A percentile compares a stretch with the other conserved stretches of the same genome.
phyloP scores from a whole-genome alignment of 1,140 invertebrate genomes.

The Leptopilina clavipes region DNA sequence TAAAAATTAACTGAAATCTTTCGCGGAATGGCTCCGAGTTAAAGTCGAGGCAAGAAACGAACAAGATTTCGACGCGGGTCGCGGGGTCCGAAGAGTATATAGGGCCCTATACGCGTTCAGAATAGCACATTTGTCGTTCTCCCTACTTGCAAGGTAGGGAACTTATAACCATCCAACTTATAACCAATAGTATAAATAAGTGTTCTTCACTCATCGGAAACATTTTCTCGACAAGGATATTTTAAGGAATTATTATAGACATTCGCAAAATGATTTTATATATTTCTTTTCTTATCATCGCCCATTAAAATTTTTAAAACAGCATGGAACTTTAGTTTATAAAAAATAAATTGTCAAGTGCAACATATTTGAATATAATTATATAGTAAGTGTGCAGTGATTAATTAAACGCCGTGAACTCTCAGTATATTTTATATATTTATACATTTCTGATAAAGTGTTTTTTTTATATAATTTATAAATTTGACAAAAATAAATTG shows the following conservation, averaged over 20 bases:
- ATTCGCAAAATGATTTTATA: not conserved
- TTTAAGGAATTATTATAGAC: not conserved
- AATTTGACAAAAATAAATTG: too few species aligned
- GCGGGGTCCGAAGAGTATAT: slow-evolving; percentile 70
- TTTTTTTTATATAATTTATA: too few species aligned
- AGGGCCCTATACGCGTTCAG: slow-evolving; percentile 71
- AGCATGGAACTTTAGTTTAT: too few species aligned
- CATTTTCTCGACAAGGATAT: slow-evolving; percentile 25
- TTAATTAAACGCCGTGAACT: too few species aligned
- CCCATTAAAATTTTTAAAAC: not conserved
- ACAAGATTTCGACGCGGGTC: slow-evolving; percentile 46
- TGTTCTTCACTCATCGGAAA: slow-evolving; percentile 50
- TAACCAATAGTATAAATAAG: slow-evolving; percentile 31
- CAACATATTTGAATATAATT: too few species aligned
- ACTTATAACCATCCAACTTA: slow-evolving; percentile 45
- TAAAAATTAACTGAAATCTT: not conserved
- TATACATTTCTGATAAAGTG: too few species aligned
- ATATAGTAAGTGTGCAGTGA: too few species aligned
- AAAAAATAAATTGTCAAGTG: too few species aligned
- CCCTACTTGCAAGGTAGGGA: slow-evolving; percentile 65
- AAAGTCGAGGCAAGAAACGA: slow-evolving; percentile 5
- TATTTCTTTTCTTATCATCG: not conserved
- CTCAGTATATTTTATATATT: too few species aligned
- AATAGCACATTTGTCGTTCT: slow-evolving; percentile 73
- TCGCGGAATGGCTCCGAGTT: not conserved